phyloP scores from a whole-genome alignment of 2,888 invertebrate species.

The Cistogaster globosa region DNA sequence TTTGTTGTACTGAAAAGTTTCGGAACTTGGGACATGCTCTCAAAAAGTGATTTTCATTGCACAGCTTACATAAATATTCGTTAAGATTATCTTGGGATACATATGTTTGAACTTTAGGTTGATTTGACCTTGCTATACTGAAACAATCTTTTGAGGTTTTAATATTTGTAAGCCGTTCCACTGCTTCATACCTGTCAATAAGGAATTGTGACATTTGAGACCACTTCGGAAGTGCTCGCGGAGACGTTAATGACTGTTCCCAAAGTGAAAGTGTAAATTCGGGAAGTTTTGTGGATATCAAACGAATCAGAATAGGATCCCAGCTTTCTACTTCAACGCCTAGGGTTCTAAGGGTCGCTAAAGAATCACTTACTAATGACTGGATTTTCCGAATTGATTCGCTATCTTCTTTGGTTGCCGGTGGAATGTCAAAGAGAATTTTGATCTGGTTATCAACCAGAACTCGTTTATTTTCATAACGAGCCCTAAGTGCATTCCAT shows the following conservation, averaged over 20 bases:
- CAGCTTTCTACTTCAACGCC: slow-evolving; percentile 6
- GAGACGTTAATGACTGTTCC: slow-evolving; percentile 16
- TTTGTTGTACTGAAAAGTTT: too few species aligned
- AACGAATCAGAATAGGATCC: slow-evolving; percentile 6
- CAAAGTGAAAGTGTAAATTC: neutral
- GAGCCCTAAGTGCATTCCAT: neutral
- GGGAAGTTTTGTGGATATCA: slow-evolving; percentile 7
- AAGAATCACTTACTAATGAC: neutral
- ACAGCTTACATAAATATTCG: too few species aligned
- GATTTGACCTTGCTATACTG: neutral
- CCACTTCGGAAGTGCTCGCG: slow-evolving; percentile 16
- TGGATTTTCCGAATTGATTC: neutral
- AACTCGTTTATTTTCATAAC: too few species aligned
- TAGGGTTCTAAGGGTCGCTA: neutral
- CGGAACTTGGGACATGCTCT: too few species aligned
- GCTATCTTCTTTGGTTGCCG: too few species aligned
- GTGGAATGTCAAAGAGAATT: too few species aligned
- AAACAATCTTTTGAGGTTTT: slow-evolving; percentile 15
- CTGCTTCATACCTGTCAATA: neutral
- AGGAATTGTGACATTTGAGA: slow-evolving; percentile 16
- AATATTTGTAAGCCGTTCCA: neutral
- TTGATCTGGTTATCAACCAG: too few species aligned
- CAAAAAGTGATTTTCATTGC: too few species aligned
- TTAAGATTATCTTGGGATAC: too few species aligned
- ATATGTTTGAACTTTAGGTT: too few species aligned